A percentile compares a stretch with the other conserved stretches of the same genome.
phyloP scores from a whole-genome alignment of 2,113 vertebrate species.

The Microtus pennsylvanicus region DNA sequence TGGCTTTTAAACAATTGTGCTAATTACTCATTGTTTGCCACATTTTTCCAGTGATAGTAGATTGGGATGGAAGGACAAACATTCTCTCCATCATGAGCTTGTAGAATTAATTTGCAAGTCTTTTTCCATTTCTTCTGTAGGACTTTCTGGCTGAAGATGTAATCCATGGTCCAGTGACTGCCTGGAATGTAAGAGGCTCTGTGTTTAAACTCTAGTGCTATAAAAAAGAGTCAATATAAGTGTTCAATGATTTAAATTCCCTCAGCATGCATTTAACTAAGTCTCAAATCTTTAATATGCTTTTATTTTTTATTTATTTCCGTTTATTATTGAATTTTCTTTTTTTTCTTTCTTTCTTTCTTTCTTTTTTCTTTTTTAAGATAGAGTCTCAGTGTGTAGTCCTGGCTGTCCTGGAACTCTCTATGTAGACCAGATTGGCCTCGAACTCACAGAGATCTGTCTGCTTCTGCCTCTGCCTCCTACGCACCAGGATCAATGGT shows the following conservation, averaged over 20 bases:
- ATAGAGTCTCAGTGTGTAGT: background rate
- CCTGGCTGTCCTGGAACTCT: background rate
- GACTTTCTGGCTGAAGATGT: background rate
- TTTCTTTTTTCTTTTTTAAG: background rate
- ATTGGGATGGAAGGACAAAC: background rate
- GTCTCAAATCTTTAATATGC: background rate
- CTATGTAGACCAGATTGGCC: background rate
- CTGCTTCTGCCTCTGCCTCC: background rate
- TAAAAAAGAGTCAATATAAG: background rate
- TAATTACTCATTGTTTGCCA: conserved; percentile 4
- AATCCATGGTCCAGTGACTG: background rate
- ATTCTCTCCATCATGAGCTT: background rate
- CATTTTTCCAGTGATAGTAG: background rate
- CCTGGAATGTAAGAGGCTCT: no score
- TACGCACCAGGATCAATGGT: background rate
- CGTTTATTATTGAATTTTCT: background rate
- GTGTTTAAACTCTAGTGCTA: no score
- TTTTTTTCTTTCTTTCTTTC: background rate
- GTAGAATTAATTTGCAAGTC: background rate
- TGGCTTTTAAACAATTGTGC: background rate
- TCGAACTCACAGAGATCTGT: background rate
- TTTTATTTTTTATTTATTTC: conserved; percentile 1
- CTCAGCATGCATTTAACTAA: background rate
- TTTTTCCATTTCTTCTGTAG: background rate
- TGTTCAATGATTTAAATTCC: background rate